A percentile compares a stretch with the other conserved stretches of the same genome.
Evolutionary conservation across 1,140 invertebrate genomes (phyloP).

Genomic region (Drosophila obscura): DNA sequence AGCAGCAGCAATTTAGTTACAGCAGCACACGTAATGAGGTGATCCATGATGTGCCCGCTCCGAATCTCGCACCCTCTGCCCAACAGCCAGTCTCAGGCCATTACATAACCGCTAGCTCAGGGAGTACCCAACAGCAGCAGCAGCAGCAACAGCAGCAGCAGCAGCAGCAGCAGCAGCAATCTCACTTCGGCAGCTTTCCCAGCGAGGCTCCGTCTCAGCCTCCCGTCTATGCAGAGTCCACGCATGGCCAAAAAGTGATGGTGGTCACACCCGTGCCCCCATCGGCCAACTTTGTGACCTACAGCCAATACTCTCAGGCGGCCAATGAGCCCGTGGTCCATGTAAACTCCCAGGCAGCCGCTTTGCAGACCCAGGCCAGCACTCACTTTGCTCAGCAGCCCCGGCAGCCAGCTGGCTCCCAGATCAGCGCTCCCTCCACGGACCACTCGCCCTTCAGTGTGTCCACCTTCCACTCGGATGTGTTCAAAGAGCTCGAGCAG

Average conservation of each 20-base stretch:
- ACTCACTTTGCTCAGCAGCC: slow-evolving; percentile 70
- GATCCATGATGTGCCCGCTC: slow-evolving; percentile 80
- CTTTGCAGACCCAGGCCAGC: slow-evolving; percentile 54
- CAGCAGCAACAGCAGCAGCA: slow-evolving; percentile 35
- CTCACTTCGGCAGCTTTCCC: slow-evolving; percentile 47
- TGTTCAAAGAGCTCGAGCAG: slow-evolving; percentile 79
- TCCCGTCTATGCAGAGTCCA: slow-evolving; percentile 72
- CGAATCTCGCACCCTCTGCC: slow-evolving; percentile 63
- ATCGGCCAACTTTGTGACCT: slow-evolving; percentile 53
- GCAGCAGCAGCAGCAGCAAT: slow-evolving; percentile 34
- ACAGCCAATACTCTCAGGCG: slow-evolving; percentile 75
- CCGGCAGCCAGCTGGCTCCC: slow-evolving; percentile 38
- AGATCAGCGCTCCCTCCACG: slow-evolving; percentile 32
- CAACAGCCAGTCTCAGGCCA: slow-evolving; percentile 32
- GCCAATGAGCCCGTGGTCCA: slow-evolving; percentile 57
- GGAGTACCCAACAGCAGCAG: slow-evolving; percentile 27
- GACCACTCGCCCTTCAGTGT: slow-evolving; percentile 74
- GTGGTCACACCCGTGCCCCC: slow-evolving; percentile 78
- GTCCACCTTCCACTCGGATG: slow-evolving; percentile 78
- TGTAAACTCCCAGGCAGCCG: slow-evolving; percentile 54
- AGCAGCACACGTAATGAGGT: slow-evolving; percentile 74
- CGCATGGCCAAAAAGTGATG: slow-evolving; percentile 79
- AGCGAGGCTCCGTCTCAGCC: slow-evolving; percentile 44
- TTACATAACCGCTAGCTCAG: slow-evolving; percentile 33
- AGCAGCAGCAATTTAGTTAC: slow-evolving; percentile 54